Percentiles rank a stretch among this genome's conserved stretches.
Evolutionary conservation across 2,113 vertebrate species (phyloP).

Genomic region (Coracopsis vasa): DNA sequence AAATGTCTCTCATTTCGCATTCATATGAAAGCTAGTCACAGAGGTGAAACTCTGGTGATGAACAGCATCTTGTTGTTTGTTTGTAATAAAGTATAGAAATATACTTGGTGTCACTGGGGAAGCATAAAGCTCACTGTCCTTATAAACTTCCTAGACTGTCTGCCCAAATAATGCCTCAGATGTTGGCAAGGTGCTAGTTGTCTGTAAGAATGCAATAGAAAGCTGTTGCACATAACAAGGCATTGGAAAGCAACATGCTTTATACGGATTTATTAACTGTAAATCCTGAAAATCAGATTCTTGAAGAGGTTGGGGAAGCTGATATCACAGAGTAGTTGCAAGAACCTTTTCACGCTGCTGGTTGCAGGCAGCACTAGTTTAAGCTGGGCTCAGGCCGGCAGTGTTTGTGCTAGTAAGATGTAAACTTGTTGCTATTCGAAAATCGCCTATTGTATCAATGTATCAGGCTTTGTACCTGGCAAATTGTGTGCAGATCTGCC

Average conservation of each 20-base stretch:
- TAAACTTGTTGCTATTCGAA: not conserved
- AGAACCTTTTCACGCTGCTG: not conserved
- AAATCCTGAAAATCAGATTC: not conserved
- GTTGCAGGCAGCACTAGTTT: not conserved
- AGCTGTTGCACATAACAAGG: not conserved
- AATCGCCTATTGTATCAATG: not conserved
- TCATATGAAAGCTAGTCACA: not conserved
- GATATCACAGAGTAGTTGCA: not conserved
- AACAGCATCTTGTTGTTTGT: not conserved
- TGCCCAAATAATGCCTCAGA: not conserved
- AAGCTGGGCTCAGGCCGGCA: not conserved
- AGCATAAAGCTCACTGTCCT: not conserved
- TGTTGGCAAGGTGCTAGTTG: not conserved
- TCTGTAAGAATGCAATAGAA: not conserved
- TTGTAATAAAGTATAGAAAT: not conserved
- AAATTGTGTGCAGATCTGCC: not conserved
- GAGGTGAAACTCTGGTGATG: not conserved
- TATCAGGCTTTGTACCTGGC: not conserved
- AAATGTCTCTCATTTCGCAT: not conserved
- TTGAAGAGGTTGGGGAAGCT: not conserved
- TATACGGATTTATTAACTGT: not conserved
- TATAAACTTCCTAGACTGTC: not conserved
- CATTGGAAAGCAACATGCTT: not conserved
- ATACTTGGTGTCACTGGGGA: not conserved
- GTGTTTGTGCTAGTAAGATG: not conserved